Conservation (phyloP, 2,113 vertebrate species). For the Spilogale gracilis region DNA sequence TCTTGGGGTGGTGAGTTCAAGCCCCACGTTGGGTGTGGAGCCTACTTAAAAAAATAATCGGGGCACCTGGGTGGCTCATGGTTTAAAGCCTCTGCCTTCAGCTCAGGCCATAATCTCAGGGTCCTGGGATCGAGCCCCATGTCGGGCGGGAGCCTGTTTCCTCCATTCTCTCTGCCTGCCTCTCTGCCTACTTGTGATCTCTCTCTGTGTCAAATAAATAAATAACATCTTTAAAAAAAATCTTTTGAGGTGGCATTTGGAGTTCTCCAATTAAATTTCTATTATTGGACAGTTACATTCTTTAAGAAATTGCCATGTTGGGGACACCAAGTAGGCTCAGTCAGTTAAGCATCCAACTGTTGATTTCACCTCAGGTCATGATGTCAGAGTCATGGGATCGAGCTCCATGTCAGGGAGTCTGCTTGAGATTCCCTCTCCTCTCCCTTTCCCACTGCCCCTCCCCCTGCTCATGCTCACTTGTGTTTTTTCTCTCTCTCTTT, state of each 20-base stretch:
- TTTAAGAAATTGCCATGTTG: neutral
- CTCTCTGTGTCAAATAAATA: no score
- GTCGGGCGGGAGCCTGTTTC: no score
- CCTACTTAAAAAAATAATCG: neutral
- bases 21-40: neutral
- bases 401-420: neutral
- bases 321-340: neutral
- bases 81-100: no score
- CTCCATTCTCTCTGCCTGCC: no score
- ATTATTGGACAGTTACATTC: neutral
- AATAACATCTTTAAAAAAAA: neutral
- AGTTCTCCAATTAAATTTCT: constrained; percentile 49
- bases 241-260: neutral
- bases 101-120: no score
- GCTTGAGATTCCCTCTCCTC: neutral
- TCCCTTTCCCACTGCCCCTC: neutral
- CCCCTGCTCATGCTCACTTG: neutral
- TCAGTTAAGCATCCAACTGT: neutral
- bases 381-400: neutral
- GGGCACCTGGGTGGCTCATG: no score
- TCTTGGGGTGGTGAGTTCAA: neutral
- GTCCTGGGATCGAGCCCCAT: no score
- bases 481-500: neutral
- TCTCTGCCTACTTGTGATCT: no score
- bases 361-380: neutral